A percentile compares a stretch with the other conserved stretches of the same genome.
Conservation (phyloP, 1,140 invertebrate genomes). For the Drosophila ambigua region DNA sequence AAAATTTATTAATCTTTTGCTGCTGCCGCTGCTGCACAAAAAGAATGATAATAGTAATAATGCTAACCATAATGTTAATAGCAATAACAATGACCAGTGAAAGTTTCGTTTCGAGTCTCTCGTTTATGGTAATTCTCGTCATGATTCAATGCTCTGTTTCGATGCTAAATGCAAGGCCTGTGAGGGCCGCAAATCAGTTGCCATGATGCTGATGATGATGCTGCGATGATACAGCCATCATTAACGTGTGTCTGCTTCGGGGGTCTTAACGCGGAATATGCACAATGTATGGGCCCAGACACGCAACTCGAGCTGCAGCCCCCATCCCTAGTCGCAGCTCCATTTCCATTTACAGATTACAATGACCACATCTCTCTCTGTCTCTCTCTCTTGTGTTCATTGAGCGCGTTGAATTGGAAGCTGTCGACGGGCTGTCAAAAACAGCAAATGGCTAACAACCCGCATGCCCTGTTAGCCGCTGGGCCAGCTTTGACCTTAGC, state of each 20-base stretch:
- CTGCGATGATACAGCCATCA: conserved; percentile 38
- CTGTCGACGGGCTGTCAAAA: conserved; percentile 71
- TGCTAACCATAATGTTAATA: conserved; percentile 30
- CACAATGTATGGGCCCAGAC: conserved; percentile 33
- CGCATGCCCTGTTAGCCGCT: conserved; percentile 36
- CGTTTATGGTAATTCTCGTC: conserved; percentile 65
- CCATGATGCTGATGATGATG: conserved; percentile 8
- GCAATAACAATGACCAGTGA: conserved; percentile 65
- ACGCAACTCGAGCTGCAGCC: conserved; percentile 26
- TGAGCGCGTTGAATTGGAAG: conserved; percentile 72
- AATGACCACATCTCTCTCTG: conserved; percentile 13
- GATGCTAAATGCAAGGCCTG: conserved; percentile 65
- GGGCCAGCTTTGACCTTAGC: conserved; percentile 39
- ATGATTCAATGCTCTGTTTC: conserved; percentile 48
- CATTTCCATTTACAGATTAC: conserved; percentile 4
- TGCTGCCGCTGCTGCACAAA: conserved; percentile 30
- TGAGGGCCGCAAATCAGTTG: conserved; percentile 3
- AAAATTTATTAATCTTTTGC: conserved; percentile 44
- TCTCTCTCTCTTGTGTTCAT: conserved; percentile 11
- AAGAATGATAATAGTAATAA: conserved; percentile 30
- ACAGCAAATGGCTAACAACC: conserved; percentile 33
- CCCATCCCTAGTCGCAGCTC: background rate
- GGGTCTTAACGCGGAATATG: conserved; percentile 28
- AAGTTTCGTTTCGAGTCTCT: conserved; percentile 47
- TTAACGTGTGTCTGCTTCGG: conserved; percentile 43